Evolutionary conservation across 2,113 vertebrate species (phyloP), one percentile per base, ranked within the genome.

Genomic region (Leucopsar rothschildi): DNA sequence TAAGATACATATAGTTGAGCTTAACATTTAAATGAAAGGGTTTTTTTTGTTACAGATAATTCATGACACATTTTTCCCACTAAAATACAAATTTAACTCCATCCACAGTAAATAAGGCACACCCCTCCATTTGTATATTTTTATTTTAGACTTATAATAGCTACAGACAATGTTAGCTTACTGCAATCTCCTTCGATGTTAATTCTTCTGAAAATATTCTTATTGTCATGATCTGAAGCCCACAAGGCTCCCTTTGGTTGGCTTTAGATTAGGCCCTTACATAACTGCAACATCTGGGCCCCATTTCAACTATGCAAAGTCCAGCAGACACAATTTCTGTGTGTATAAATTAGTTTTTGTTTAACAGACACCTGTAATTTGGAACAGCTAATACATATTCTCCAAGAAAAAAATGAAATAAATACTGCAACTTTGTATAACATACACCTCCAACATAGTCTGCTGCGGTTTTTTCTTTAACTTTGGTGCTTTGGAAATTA

Each of bases 261-360:
- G 55, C 79, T 96, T 96, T 86, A 93, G 79, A 73, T 95, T 93
- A 96, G 90, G 55, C n/a, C 23, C 79, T 96, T 94, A 94, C 59
- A 50, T 88, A 94, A 94, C 87, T 69, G 79, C 57, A 92, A 96
- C 92, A 97, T 93, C 93, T 90, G 92, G 90, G 82, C 18, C 66
- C 59, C 50, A 42, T 73, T 96, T 94, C 50, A 65, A 61, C 70
- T 69, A 27, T 55, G 68, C 37, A 88, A 72, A 55, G 83, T 91
- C 79, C 55, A 87, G 69, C 37, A 88, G 82, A 69, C 44, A 81
- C 56, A 39, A 66, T 85, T 79, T 71, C 49, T 91, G 27, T 40
- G 28, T n/a, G 44, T 37, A 79, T 57, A 87, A 76, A 79, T 71
- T 64, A 25, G 59, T 57, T 87, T 68, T 50, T 72, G 20, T 84